Evolutionary conservation across 2,888 invertebrate species (phyloP), one percentile per base, ranked within the genome.

Genomic region (Leucania comma): DNA sequence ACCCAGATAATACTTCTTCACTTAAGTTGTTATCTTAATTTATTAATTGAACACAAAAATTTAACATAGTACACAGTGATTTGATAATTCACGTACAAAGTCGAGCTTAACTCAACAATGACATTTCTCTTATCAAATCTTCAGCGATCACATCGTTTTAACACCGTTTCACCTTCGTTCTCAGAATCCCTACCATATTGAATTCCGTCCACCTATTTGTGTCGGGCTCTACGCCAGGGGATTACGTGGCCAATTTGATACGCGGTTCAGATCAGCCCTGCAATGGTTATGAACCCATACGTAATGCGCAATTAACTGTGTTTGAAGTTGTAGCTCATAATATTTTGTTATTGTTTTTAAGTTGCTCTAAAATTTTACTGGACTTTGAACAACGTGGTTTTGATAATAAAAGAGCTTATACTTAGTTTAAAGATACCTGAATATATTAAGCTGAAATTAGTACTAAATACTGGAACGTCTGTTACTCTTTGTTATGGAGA

Each of bases 241-340:
- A 86, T 87, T 87, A 84, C 76, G 82, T 82, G 84, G 82, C 74
- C 86, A 86, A 86, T 87, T 87, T 86, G 85, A 86, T 81, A 78
- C 81, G 80, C 67, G 81, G 74, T 80, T 80, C 75, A 77, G 78
- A 82, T 79, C 82, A 80, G 78, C 81, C 71, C 70, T 66, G 72
- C 67, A 67, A 73, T 76, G 62, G 62, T 76, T 74, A 80, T 73
- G 58, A 72, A 71, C 54, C 51, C 32, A 53, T 26, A 70, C 50
- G 59, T 84, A 77, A 83, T 69, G 66, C n/a, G 65, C 59, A 64
- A 71, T 76, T 63, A 69, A 72, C 51, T 59, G 50, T 54, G 14
- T 14, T 50, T 26, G 22, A 58, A 17, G 20, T 50, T 24, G 17
- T 46, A 17, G 14, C 42, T 32, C 5, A 56, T 42, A 1, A 63